Evolutionary conservation across 2,888 invertebrate genomes (phyloP).

Genomic region (Acrobasis suavella): DNA sequence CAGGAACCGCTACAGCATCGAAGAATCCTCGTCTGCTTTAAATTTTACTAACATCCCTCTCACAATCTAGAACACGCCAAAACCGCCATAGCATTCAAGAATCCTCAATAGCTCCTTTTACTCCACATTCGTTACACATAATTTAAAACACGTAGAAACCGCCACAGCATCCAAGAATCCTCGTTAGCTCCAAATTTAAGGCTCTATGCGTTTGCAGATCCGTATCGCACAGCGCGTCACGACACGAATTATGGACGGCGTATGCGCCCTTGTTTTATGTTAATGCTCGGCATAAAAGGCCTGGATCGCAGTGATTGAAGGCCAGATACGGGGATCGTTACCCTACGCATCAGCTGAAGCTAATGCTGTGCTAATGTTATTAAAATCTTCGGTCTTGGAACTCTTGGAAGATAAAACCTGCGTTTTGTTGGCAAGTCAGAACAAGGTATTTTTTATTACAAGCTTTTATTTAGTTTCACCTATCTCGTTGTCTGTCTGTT

Average conservation of each 20-base stretch:
- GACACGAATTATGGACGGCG: conserved; percentile 77
- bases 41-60: no score
- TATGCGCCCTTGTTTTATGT: conserved; percentile 77
- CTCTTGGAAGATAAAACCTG: no score
- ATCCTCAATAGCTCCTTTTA: no score
- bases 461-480: no score
- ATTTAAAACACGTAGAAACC: background rate
- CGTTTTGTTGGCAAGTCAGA: no score
- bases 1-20: no score
- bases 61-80: no score
- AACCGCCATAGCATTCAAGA: no score
- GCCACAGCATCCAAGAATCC: conserved; percentile 8
- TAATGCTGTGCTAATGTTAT: conserved; percentile 22
- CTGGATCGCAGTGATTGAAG: conserved; percentile 65
- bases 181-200: conserved; percentile 79
- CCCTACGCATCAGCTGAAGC: conserved; percentile 21
- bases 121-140: background rate
- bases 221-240: conserved; percentile 81
- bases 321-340: conserved; percentile 55
- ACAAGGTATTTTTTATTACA: no score
- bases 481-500: no score
- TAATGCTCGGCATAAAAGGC: conserved; percentile 71
- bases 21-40: no score
- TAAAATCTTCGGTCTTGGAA: background rate
- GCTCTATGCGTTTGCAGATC: conserved; percentile 77